Evolutionary conservation across 2,888 invertebrate genomes (phyloP).

Genomic region (Euzetes globulus): DNA sequence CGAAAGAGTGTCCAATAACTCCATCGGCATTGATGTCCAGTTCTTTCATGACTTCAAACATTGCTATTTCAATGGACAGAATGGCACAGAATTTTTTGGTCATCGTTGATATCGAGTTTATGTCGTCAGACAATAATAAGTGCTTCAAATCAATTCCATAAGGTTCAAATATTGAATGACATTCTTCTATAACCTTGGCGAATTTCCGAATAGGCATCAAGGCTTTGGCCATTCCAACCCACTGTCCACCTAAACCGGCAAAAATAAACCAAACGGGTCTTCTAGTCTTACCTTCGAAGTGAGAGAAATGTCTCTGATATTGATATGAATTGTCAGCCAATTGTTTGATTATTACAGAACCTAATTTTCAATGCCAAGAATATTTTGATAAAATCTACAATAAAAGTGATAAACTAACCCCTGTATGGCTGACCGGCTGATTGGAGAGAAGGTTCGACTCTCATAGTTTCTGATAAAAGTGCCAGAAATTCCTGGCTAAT

Average conservation of each 20-base stretch:
- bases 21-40: slow-evolving; percentile 51
- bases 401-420: slow-evolving; percentile 50
- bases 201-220: slow-evolving; percentile 18
- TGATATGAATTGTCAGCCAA: neutral
- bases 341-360: neutral
- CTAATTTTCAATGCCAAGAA: neutral
- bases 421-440: slow-evolving; percentile 47
- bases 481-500: slow-evolving; percentile 60
- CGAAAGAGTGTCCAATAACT: slow-evolving; percentile 53
- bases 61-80: slow-evolving; percentile 50
- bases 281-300: neutral
- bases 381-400: too few relatives aligned
- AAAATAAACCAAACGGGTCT: slow-evolving; percentile 54
- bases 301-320: neutral
- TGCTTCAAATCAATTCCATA: slow-evolving; percentile 79
- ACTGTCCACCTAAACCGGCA: slow-evolving; percentile 58
- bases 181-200: slow-evolving; percentile 58
- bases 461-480: slow-evolving; percentile 66
- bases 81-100: slow-evolving; percentile 61
- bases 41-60: slow-evolving; percentile 36
- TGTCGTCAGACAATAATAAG: slow-evolving; percentile 82
- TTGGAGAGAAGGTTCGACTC: slow-evolving; percentile 40
- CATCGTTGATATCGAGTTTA: slow-evolving; percentile 81
- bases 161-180: neutral
- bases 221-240: slow-evolving; percentile 22